Percentiles rank a stretch among this genome's conserved stretches.
Conservation (phyloP, 2,113 vertebrate genomes). For the Taxidea taxus region DNA sequence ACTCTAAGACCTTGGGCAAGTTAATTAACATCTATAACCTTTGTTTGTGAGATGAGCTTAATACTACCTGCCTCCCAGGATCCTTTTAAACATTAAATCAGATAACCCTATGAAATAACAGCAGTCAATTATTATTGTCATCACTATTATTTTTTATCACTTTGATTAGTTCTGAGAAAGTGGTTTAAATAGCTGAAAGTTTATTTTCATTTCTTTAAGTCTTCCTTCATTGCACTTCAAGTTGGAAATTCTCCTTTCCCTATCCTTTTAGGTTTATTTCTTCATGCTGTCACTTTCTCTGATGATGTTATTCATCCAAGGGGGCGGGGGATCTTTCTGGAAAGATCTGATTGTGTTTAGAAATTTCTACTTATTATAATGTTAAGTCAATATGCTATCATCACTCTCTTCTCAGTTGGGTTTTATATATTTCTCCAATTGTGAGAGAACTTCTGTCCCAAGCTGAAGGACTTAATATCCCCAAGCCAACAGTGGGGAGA, state of each 20-base stretch:
- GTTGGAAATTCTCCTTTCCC: not conserved
- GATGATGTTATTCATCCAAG: not conserved
- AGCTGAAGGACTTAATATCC: not conserved
- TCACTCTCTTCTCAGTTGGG: not conserved
- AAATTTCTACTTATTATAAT: not conserved
- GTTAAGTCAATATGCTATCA: not conserved
- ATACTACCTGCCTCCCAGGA: not conserved
- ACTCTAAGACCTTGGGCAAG: not conserved
- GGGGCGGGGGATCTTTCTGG: not conserved
- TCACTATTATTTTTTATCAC: not conserved
- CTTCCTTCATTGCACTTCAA: not conserved
- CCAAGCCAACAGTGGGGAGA: not conserved
- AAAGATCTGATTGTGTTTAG: not conserved
- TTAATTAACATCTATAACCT: slow-evolving; percentile 2
- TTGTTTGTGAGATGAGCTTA: slow-evolving; percentile 32
- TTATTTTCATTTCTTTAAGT: not conserved
- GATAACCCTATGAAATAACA: not conserved
- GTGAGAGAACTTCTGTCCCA: not conserved
- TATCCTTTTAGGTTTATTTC: not conserved
- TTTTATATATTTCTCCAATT: not conserved
- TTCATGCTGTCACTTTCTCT: not conserved
- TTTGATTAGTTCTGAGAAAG: not conserved
- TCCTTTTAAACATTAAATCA: slow-evolving; percentile 4
- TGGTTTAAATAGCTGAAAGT: not conserved
- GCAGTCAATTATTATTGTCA: not conserved